phyloP scores from a whole-genome alignment of 2,888 invertebrate genomes.

The Polymixis flavicincta region DNA sequence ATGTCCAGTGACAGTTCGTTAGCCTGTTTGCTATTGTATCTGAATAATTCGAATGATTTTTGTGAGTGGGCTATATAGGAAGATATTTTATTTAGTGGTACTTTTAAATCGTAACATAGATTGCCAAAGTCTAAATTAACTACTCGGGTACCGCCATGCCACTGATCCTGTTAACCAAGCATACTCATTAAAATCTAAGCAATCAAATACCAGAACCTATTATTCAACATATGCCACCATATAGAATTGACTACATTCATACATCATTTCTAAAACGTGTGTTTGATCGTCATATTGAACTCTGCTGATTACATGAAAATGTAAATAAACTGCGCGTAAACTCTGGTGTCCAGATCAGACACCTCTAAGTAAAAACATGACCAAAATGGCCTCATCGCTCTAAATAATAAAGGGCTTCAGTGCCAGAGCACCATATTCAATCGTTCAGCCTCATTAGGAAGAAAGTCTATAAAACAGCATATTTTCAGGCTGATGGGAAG shows the following conservation, averaged over 20 bases:
- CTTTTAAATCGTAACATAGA: not conserved
- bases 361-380: not conserved
- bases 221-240: not conserved
- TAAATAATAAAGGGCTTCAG: not conserved
- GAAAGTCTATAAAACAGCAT: constrained; percentile 34
- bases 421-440: constrained; percentile 17
- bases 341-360: not conserved
- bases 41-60: not conserved
- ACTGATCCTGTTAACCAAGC: too few relatives aligned
- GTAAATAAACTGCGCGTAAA: not conserved
- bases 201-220: not conserved
- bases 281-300: not conserved
- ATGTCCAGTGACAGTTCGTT: constrained; percentile 17
- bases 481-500: constrained; percentile 38
- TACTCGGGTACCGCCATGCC: too few relatives aligned
- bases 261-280: not conserved
- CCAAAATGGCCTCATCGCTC: not conserved
- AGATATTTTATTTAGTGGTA: not conserved
- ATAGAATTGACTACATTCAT: not conserved
- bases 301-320: not conserved
- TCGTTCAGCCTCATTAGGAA: constrained; percentile 51
- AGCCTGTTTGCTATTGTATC: not conserved
- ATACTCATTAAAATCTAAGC: not conserved
- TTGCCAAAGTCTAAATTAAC: not conserved
- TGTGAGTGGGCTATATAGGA: not conserved